Percentiles rank a stretch among this genome's conserved stretches.
Evolutionary conservation across 2,113 vertebrate species (phyloP).

Genomic region (Talpa occidentalis): DNA sequence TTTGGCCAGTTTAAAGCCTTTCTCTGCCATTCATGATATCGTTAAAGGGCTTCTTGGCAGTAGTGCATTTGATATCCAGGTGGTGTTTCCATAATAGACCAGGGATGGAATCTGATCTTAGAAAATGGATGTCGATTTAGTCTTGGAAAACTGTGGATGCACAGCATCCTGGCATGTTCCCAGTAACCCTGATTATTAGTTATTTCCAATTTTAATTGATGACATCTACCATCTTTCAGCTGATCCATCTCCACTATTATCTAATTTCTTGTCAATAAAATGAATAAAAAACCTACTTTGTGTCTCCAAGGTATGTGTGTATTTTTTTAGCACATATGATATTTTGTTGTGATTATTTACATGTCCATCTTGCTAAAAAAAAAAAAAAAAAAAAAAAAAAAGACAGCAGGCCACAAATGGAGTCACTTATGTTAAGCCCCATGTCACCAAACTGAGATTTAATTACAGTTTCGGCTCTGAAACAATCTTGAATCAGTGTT

Average conservation of each 20-base stretch:
- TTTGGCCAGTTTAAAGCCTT: slow-evolving; percentile 13
- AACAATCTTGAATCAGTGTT: background rate
- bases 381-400: background rate
- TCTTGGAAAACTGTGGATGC: background rate
- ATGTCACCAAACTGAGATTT: background rate
- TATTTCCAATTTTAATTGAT: background rate
- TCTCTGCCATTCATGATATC: background rate
- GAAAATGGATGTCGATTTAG: slow-evolving; percentile 36
- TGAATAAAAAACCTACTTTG: background rate
- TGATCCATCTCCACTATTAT: background rate
- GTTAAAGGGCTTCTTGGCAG: background rate
- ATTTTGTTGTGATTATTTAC: slow-evolving; percentile 17
- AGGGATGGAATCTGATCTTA: slow-evolving; percentile 19
- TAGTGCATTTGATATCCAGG: background rate
- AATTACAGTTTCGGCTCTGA: background rate
- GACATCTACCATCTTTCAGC: background rate
- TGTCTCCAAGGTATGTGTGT: background rate
- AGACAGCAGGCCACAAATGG: background rate
- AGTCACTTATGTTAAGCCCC: background rate
- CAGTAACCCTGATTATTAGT: slow-evolving; percentile 23
- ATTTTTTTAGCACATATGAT: background rate
- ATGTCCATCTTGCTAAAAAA: background rate
- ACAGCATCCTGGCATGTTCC: background rate
- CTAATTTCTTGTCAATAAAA: background rate
- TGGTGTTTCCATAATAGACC: background rate